phyloP scores from a whole-genome alignment of 2,113 vertebrate genomes.

The Protobothrops flavoviridis region DNA sequence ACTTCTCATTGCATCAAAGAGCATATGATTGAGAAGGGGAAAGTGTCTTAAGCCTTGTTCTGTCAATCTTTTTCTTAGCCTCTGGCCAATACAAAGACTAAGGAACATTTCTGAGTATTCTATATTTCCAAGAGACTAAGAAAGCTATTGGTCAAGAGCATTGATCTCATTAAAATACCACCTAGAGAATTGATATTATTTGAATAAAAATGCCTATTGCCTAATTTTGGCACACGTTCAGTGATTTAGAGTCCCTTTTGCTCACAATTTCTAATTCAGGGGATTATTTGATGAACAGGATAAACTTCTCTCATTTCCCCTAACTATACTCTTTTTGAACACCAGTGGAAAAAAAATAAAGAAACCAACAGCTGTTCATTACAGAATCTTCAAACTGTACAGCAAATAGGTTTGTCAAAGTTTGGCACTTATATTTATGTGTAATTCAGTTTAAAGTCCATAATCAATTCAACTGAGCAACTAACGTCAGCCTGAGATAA shows the following conservation, averaged over 20 bases:
- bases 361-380: not conserved
- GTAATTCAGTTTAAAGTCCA: not conserved
- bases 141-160: conserved; percentile 34
- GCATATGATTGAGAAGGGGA: conserved; percentile 41
- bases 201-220: not conserved
- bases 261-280: not conserved
- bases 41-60: conserved; percentile 47
- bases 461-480: not conserved
- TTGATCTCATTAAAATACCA: not conserved
- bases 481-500: not conserved
- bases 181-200: conserved; percentile 16
- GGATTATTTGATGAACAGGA: not conserved
- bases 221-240: not conserved
- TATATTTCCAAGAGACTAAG: conserved; percentile 38
- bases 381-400: not conserved
- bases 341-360: not conserved
- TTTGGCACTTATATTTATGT: not conserved
- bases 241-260: not conserved
- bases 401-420: not conserved
- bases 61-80: conserved; percentile 40
- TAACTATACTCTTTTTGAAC: not conserved
- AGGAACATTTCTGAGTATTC: conserved; percentile 29
- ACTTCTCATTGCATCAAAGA: conserved; percentile 64
- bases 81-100: conserved; percentile 47
- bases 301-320: not conserved